Conservation (phyloP, 2,797 vertebrate genomes). For the Podarcis lilfordi region DNA sequence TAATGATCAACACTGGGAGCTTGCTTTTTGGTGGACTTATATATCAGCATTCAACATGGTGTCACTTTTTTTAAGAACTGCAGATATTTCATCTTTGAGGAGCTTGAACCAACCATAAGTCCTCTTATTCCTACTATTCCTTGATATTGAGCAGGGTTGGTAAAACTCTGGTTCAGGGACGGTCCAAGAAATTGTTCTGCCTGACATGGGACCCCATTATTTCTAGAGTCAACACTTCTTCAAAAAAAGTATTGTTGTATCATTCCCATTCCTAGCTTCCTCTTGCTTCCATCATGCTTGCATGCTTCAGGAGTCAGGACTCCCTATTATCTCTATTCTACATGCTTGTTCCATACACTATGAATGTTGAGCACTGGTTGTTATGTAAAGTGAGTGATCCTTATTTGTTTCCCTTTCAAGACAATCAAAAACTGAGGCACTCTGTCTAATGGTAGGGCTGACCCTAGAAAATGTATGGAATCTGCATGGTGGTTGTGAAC, state of each 20-base stretch:
- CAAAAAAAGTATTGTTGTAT: background rate
- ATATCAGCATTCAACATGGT: background rate
- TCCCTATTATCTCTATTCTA: background rate
- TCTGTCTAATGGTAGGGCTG: no score
- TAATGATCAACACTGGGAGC: background rate
- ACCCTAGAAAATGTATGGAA: constrained; percentile 32
- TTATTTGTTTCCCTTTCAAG: no score
- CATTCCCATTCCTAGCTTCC: background rate
- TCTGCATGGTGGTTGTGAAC: constrained; percentile 25
- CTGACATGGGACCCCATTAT: background rate
- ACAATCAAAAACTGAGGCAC: no score
- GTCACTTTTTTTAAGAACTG: background rate
- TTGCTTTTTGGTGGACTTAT: constrained; percentile 18
- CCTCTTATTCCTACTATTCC: background rate
- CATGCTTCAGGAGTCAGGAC: background rate
- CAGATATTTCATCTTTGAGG: background rate
- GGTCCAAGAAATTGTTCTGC: background rate
- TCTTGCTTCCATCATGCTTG: no score
- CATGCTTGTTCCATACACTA: background rate
- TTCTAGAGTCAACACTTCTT: background rate
- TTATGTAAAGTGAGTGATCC: background rate
- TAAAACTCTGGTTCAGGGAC: background rate
- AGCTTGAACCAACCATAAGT: background rate
- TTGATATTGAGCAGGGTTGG: background rate
- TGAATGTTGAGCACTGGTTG: background rate